Base-by-base conservation (phyloP, 2,888 invertebrate genomes). In the Drosophila affinis region DNA sequence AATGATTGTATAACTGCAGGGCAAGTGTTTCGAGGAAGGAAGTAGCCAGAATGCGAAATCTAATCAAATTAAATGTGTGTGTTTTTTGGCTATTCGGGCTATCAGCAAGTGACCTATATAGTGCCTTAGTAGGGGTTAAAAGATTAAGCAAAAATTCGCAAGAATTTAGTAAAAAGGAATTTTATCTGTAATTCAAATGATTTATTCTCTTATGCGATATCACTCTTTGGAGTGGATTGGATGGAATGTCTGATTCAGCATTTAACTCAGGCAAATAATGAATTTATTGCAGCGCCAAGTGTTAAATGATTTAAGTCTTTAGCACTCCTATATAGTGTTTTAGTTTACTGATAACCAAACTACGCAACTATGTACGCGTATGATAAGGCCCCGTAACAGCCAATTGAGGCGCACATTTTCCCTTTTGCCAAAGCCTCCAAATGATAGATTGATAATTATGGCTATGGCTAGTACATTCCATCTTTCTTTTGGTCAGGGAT, bases 341-440 rank as follows among this genome's bases (percentile, higher is more conserved):
- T 72, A 75, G 65, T 75, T 61, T 46, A 39, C 32, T 55, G 78
- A 77, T 78, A 79, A 70, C 56, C 3, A 21, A 21, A 51, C 59
- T 12, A 12, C 7, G 53, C 27, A 64, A 64, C 52, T 24, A 46
- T 39, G 29, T 55, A 34, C 61, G 21, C 4, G 12, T 21, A 45
- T 48, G 76, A 80, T 76, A 76, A 73, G 53, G 9, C 45, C 14
- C 49, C 53, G 64, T 39, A 78, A 68, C 49, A 14, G 72, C 46
- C 78, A 62, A 71, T 60, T 49, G 27, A 39, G 18, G 34, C 24
- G 14, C 32, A 24, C 14, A 39, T 21, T 48, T 55, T 62, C 18
- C 55, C 18, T 44, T 49, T 55, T 54, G 39, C 39, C 21, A 6
- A 57, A 57, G 32, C 12, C 29, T n/a, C 32, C 9, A n/a, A 46